These are phyloP conservation scores for Acanthisitta chloris DNA, from an alignment of 2,113 vertebrate genomes.

Conservation along the genomic window DNA sequence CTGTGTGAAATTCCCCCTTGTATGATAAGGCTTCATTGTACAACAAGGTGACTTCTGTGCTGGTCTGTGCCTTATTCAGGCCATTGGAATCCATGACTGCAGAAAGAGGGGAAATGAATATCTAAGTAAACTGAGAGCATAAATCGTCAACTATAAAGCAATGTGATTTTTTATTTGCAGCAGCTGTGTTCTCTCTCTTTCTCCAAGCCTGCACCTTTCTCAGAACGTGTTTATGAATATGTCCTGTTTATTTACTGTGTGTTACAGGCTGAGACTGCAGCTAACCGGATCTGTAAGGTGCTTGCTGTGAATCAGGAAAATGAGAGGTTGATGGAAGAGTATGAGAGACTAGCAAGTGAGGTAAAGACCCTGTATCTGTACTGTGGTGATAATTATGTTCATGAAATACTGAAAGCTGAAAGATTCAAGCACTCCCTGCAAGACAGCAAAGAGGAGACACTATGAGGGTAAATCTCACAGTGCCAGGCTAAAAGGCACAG, in stretches of 20 bases:
- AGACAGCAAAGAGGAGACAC: neutral
- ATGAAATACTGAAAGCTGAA: neutral
- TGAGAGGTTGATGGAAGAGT: conserved; percentile 98
- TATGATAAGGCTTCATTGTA: neutral
- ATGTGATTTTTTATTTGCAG: neutral
- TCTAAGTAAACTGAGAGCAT: neutral
- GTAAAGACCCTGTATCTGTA: conserved; percentile 70
- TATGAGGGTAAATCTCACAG: neutral
- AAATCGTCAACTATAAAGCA: neutral
- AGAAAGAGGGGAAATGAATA: neutral
- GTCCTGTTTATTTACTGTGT: conserved; percentile 56
- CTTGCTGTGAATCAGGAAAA: conserved; percentile 99
- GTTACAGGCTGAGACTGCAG: conserved; percentile 95
- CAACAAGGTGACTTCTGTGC: neutral
- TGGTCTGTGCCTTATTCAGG: neutral
- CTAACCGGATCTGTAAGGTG: conserved; percentile 98
- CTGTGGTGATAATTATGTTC: neutral
- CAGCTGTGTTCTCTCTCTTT: neutral
- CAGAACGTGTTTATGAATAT: neutral
- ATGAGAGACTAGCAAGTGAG: conserved; percentile 97
- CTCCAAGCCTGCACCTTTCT: neutral
- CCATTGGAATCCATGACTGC: neutral
- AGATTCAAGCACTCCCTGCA: neutral
- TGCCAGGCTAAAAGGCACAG: neutral
- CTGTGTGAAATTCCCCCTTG: neutral